These are phyloP conservation scores for Chondrosia reniformis DNA, from an alignment of 37 sponge, comb jelly and placozoan genomes.

Conservation along the genomic window DNA sequence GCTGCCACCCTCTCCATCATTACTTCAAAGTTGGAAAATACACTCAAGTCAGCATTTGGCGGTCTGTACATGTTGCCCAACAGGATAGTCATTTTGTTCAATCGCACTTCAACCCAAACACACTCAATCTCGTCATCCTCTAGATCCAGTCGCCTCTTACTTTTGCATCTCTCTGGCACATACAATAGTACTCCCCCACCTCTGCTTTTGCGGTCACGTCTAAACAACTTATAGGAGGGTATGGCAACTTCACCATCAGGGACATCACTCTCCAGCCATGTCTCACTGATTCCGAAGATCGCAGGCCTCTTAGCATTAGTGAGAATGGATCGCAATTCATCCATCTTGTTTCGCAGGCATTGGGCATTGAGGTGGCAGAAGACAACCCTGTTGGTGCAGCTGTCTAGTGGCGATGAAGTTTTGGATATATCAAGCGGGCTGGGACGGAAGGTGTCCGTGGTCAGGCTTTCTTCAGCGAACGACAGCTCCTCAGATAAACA, in stretches of 20 bases:
- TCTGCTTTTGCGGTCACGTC: background rate
- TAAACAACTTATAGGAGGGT: background rate
- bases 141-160: background rate
- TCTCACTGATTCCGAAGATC: constrained; percentile 4
- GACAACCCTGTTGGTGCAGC: background rate
- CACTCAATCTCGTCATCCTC: background rate
- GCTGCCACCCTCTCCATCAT: constrained; percentile 22
- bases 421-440: background rate
- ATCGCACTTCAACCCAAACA: background rate
- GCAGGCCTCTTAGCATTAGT: background rate
- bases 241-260: background rate
- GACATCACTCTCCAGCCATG: background rate
- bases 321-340: constrained; percentile 5
- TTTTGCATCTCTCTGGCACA: background rate
- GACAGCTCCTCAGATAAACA: background rate
- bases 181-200: constrained; percentile 28
- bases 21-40: constrained; percentile 1
- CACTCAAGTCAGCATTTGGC: background rate
- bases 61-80: constrained; percentile 28
- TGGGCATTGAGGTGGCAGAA: background rate
- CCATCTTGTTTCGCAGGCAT: background rate
- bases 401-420: background rate
- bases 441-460: background rate
- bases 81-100: background rate
- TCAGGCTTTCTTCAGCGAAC: background rate